Evolutionary conservation across 1,140 invertebrate species (phyloP).

Genomic region (Pseudomyrmex cubaensis): DNA sequence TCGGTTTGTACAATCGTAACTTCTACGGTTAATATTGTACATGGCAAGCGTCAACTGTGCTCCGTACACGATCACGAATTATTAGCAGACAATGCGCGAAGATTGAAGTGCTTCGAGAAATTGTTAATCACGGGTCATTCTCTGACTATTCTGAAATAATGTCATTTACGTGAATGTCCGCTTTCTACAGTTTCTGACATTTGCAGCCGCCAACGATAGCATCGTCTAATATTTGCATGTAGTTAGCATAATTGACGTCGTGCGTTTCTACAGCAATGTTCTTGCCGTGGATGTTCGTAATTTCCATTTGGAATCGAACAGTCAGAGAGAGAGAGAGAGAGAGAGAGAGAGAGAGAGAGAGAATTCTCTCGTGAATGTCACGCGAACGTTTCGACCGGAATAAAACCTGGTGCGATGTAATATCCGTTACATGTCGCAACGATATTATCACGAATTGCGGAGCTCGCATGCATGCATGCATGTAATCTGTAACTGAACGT

Average conservation of each 20-base stretch:
- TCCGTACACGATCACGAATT: not conserved
- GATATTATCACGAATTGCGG: not conserved
- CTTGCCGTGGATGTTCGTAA: constrained; percentile 34
- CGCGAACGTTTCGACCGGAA: not conserved
- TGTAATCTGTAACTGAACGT: not conserved
- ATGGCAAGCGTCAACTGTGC: not conserved
- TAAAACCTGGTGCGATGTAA: not conserved
- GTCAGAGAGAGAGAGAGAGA: not conserved
- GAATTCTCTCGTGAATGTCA: constrained; percentile 6
- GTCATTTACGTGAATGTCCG: constrained; percentile 30
- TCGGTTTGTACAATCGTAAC: not conserved
- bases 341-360: too few relatives aligned
- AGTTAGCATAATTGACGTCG: constrained; percentile 44
- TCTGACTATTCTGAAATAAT: not conserved
- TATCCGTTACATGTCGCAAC: not conserved
- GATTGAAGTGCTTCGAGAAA: not conserved
- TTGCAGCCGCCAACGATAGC: constrained; percentile 10
- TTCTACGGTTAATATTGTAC: not conserved
- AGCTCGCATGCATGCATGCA: not conserved
- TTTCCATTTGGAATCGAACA: constrained; percentile 65
- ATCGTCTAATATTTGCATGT: constrained; percentile 43
- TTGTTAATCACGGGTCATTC: constrained; percentile 1
- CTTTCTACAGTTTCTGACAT: constrained; percentile 23
- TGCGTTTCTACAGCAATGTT: constrained; percentile 34
- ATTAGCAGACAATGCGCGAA: not conserved